Base-by-base conservation (phyloP, 2,888 invertebrate species). In the Schizaphis graminum region DNA sequence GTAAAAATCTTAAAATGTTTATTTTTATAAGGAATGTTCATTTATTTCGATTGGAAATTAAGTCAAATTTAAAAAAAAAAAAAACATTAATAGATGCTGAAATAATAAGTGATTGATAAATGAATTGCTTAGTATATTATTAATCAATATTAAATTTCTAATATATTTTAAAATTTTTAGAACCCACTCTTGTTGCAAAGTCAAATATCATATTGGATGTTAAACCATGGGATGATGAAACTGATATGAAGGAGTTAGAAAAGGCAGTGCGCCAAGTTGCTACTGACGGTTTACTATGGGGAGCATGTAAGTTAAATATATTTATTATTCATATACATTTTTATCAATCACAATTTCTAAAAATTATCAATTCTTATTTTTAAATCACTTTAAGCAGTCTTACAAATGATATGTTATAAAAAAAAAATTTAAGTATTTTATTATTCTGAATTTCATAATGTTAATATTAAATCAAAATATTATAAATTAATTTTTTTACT, bases 151-250 rank as follows among this genome's bases (percentile, higher is more conserved):
- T 77, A 41, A 21, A 57, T 89, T 89, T 93, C 47, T 47, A 89
- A 53, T 77, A 11, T 87, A 67, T 67, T n/a, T 85, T 7, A 57
- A 86, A 85, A 91, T 35, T 53, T 96, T 56, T 95, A 98, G 97
- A 99, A 96, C 98, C 98, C 53, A 97, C 96, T 11, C 96, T 99
- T 85, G 98, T 99, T 96, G 99, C 99, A 94, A 99, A 99, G 96
- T 99, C 99, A 10, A 98, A 97, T 95, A 97, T 99, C 91, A 97
- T 99, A 95, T 96, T 99, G 95, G 99, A 99, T 96, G 97, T 99
- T 1, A 99, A 99, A 96, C 99, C 99, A 41, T 97, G 97, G 97
- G 95, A 95, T 90, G 98, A 99, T 96, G 98, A 99, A 96, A 99
- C 99, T 77, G 98, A 99, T 95, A 98, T 99, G 98, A 97, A 97